Evolutionary conservation across 2,797 vertebrate genomes (phyloP).

Genomic region (Microhierax caerulescens): DNA sequence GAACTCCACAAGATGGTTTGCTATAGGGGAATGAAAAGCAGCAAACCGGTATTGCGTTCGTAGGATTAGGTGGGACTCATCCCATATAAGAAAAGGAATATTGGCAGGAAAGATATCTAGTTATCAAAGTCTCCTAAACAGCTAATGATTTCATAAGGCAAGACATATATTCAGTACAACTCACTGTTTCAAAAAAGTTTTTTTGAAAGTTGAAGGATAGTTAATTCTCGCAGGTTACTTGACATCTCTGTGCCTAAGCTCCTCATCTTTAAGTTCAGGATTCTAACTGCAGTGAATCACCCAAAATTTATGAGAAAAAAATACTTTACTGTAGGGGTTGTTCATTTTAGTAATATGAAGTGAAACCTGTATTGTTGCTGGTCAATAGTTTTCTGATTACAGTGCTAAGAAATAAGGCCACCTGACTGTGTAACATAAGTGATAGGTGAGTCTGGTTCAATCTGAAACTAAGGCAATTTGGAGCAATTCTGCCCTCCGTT

Average conservation of each 20-base stretch:
- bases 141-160: fast-evolving
- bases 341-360: not conserved
- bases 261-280: not conserved
- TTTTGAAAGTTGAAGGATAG: not conserved
- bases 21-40: not conserved
- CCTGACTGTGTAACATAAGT: not conserved
- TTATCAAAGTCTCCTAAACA: not conserved
- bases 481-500: not conserved
- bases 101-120: not conserved
- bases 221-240: not conserved
- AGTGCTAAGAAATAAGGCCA: not conserved
- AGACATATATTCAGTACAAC: not conserved
- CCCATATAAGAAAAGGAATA: not conserved
- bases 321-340: not conserved
- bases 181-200: not conserved
- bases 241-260: not conserved
- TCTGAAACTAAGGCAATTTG: constrained; percentile 3
- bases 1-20: not conserved
- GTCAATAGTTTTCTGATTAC: constrained; percentile 8
- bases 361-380: not conserved
- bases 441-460: not conserved
- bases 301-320: not conserved
- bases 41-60: not conserved
- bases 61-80: not conserved
- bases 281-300: not conserved